phyloP scores from a whole-genome alignment of 2,797 vertebrate species.

The Sebastes oblongus region DNA sequence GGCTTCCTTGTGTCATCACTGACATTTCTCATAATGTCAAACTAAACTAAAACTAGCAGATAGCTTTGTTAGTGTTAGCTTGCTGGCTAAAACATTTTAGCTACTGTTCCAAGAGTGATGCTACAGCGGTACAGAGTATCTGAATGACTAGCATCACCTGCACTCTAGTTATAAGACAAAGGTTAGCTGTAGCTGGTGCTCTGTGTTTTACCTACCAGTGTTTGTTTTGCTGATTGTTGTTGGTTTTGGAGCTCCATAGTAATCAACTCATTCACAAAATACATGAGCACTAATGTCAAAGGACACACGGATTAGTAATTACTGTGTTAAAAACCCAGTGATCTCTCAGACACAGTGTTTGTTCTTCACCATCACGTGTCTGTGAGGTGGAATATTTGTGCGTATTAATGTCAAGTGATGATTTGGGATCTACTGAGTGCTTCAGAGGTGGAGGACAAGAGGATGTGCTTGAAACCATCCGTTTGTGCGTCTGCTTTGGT shows the following conservation, averaged over 20 bases:
- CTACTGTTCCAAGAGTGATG: neutral
- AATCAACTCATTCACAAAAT: neutral
- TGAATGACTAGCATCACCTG: no score
- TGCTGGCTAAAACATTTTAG: neutral
- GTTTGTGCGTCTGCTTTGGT: constrained; percentile 54
- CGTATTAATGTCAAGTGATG: constrained; percentile 16
- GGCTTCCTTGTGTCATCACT: neutral
- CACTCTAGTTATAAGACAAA: no score
- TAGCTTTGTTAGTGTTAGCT: neutral
- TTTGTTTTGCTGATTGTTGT: neutral
- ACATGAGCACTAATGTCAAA: neutral
- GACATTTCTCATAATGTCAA: neutral
- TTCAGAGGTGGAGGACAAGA: constrained; percentile 21
- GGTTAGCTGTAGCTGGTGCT: neutral
- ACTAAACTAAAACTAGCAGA: neutral
- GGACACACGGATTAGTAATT: neutral
- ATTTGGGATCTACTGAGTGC: constrained; percentile 13
- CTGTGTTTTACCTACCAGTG: neutral
- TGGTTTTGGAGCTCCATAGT: neutral
- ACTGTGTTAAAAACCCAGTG: neutral
- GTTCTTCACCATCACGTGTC: constrained; percentile 1
- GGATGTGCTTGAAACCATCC: constrained; percentile 40
- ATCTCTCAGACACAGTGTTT: neutral
- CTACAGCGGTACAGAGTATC: neutral
- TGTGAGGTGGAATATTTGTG: constrained; percentile 15